These are phyloP conservation scores for Drosophila asahinai DNA, from an alignment of 1,140 invertebrate species.

Conservation along the genomic window DNA sequence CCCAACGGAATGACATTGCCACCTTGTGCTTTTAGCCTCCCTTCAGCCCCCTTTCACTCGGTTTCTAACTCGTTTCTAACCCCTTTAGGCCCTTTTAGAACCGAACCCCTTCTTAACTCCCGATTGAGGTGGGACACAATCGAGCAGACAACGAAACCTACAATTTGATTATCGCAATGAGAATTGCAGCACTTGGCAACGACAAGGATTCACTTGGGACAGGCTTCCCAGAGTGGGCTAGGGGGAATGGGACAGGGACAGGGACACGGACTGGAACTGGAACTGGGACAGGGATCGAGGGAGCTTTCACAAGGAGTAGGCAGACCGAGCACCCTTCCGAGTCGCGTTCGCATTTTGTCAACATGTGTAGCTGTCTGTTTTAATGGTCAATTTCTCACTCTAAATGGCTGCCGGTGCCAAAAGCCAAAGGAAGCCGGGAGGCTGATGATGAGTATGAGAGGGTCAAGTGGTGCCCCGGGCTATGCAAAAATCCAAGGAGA, in stretches of 20 bases:
- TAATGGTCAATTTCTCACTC: constrained; percentile 85
- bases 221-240: background rate
- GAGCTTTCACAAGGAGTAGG: background rate
- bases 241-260: background rate
- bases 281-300: background rate
- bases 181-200: constrained; percentile 74
- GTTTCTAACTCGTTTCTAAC: no score
- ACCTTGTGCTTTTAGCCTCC: background rate
- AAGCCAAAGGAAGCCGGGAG: constrained; percentile 26
- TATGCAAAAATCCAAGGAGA: constrained; percentile 1
- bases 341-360: constrained; percentile 79
- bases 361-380: constrained; percentile 82
- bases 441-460: constrained; percentile 4
- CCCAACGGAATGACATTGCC: constrained; percentile 3
- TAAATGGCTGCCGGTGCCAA: constrained; percentile 67
- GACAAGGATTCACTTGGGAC: constrained; percentile 40
- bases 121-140: constrained; percentile 7
- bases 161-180: constrained; percentile 84
- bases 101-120: background rate
- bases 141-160: constrained; percentile 68
- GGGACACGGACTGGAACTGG: background rate
- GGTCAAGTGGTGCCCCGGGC: constrained; percentile 18
- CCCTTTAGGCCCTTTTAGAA: background rate
- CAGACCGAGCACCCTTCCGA: constrained; percentile 17
- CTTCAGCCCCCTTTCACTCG: background rate